These are phyloP conservation scores for Sarcophaga subvicina DNA, from an alignment of 2,888 invertebrate species.

Conservation along the genomic window DNA sequence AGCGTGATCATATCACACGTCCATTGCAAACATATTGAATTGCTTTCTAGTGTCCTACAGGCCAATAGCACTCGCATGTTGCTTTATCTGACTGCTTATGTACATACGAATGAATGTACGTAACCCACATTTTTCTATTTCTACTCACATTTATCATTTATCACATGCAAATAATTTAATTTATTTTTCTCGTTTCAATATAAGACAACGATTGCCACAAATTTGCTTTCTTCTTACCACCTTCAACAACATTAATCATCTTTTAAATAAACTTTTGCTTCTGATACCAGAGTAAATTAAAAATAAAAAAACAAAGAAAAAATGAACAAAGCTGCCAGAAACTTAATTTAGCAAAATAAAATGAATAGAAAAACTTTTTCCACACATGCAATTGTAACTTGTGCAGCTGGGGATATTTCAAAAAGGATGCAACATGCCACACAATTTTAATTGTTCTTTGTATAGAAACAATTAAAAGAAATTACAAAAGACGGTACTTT, in stretches of 20 bases:
- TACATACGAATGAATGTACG: too few species aligned
- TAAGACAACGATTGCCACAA: slow-evolving; percentile 4
- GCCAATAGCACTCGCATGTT: too few species aligned
- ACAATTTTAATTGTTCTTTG: slow-evolving; percentile 45
- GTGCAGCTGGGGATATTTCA: not conserved
- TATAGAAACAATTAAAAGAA: slow-evolving; percentile 51
- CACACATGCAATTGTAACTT: slow-evolving; percentile 8
- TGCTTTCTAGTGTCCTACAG: too few species aligned
- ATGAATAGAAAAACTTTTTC: not conserved
- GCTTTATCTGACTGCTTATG: too few species aligned
- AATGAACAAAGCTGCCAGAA: slow-evolving; percentile 44
- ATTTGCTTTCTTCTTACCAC: slow-evolving; percentile 24
- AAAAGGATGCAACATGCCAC: slow-evolving; percentile 22
- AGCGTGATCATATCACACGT: too few species aligned
- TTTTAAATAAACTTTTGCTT: slow-evolving; percentile 52
- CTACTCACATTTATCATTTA: too few species aligned
- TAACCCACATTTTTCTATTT: too few species aligned
- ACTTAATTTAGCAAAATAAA: slow-evolving; percentile 54
- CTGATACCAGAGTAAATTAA: not conserved
- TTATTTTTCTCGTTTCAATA: not conserved
- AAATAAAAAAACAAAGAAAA: not conserved
- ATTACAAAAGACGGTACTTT: too few species aligned
- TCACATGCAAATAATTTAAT: too few species aligned
- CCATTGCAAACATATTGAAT: too few species aligned
- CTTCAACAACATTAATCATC: slow-evolving; percentile 57